phyloP scores from a whole-genome alignment of 2,113 vertebrate genomes.

The pig (Sus scrofa) region DNA sequence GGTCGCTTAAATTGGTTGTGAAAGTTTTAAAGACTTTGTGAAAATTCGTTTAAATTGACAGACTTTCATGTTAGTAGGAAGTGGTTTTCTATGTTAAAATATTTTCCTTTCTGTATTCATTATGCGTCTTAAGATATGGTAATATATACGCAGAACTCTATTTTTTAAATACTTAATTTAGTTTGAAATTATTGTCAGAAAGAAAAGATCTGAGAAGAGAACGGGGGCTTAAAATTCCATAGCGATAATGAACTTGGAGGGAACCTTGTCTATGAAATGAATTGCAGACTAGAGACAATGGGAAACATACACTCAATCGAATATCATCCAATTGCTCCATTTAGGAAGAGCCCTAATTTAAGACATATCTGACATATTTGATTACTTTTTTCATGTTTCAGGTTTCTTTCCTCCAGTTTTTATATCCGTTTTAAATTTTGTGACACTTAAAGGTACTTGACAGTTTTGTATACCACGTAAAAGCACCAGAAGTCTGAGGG shows the following conservation, averaged over 20 bases:
- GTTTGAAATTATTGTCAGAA: constrained; percentile 68
- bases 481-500: background rate
- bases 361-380: background rate
- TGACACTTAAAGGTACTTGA: background rate
- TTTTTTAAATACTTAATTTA: constrained; percentile 74
- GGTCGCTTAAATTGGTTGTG: constrained; percentile 63
- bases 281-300: constrained; percentile 23
- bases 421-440: constrained; percentile 43
- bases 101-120: constrained; percentile 66
- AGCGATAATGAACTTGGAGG: constrained; percentile 56
- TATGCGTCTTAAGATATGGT: constrained; percentile 70
- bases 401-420: constrained; percentile 9
- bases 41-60: constrained; percentile 70
- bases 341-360: constrained; percentile 42
- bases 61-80: constrained; percentile 68
- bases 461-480: background rate
- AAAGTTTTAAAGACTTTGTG: constrained; percentile 55
- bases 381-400: constrained; percentile 49
- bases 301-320: background rate
- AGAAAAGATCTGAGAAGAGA: constrained; percentile 64
- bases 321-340: background rate
- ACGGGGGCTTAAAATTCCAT: constrained; percentile 57
- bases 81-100: constrained; percentile 73
- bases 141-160: constrained; percentile 61
- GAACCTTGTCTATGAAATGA: constrained; percentile 37